A percentile compares a stretch with the other conserved stretches of the same genome.
Conservation (phyloP, 2,888 invertebrate species). For the Helobdella robusta region DNA sequence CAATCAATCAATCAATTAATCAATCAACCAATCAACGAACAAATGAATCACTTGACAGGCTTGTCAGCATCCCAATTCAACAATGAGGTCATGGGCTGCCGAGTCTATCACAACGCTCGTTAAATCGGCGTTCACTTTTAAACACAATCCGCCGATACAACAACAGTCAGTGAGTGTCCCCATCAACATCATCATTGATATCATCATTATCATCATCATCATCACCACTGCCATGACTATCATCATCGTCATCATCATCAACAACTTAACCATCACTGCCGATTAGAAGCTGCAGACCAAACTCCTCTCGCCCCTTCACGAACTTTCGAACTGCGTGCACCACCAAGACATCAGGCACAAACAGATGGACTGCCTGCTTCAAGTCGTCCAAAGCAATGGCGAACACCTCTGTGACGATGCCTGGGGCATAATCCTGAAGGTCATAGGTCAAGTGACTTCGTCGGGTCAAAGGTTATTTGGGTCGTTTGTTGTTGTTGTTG, state of each 20-base stretch:
- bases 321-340: constrained; percentile 69
- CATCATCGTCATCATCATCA: background rate
- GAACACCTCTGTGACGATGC: constrained; percentile 76
- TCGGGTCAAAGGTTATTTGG: background rate
- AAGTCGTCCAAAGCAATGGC: constrained; percentile 82
- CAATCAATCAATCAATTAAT: no score
- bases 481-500: constrained; percentile 5
- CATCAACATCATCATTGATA: background rate
- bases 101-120: constrained; percentile 89
- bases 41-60: constrained; percentile 52
- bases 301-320: constrained; percentile 77
- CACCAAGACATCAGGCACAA: constrained; percentile 87
- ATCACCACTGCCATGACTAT: background rate
- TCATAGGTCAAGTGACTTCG: constrained; percentile 91
- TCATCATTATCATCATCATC: constrained; percentile 22
- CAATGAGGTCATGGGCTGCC: constrained; percentile 89
- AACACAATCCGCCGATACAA: constrained; percentile 69
- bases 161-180: constrained; percentile 66
- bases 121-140: constrained; percentile 76
- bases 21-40: background rate
- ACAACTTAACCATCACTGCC: background rate
- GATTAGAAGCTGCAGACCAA: constrained; percentile 64
- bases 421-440: constrained; percentile 86
- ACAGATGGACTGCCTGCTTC: constrained; percentile 71
- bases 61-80: constrained; percentile 73